Conservation (phyloP, 2,113 vertebrate genomes). For the Dromaius novaehollandiae region DNA sequence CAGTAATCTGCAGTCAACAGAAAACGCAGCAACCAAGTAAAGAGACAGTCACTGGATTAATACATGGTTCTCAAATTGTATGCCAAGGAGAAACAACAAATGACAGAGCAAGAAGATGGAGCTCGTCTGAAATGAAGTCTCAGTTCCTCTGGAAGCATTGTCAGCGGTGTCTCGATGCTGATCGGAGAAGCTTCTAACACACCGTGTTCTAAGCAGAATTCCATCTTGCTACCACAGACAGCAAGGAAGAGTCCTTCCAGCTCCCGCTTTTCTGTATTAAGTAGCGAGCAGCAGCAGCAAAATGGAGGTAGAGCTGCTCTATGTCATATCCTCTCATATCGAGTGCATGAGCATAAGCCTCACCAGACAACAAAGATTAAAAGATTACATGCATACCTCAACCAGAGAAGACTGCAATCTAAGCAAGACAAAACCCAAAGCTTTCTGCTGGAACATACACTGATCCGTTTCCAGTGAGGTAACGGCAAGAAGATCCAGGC, state of each 20-base stretch:
- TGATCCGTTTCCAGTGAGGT: not conserved
- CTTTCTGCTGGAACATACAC: not conserved
- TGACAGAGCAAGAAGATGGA: not conserved
- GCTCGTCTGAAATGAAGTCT: not conserved
- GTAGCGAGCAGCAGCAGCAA: not conserved
- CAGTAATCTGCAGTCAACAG: not conserved
- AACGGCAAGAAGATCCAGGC: not conserved
- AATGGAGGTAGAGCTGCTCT: rapidly evolving
- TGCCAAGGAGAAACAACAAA: not conserved
- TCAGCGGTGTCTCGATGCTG: not conserved
- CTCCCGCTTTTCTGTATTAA: not conserved
- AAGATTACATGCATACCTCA: not conserved
- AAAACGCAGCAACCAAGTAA: not conserved
- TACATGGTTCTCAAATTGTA: not conserved
- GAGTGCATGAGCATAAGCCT: not conserved
- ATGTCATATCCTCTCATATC: not conserved
- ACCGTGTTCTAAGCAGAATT: rapidly evolving
- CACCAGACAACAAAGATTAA: not conserved
- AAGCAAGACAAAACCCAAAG: not conserved
- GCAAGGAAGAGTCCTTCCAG: not conserved
- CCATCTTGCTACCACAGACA: not conserved
- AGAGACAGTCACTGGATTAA: not conserved
- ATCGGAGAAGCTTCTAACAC: not conserved
- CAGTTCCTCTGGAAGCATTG: not conserved
- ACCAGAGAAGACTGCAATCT: not conserved